Evolutionary conservation across 1,140 invertebrate species (phyloP).

Genomic region (Pararge aegeria): DNA sequence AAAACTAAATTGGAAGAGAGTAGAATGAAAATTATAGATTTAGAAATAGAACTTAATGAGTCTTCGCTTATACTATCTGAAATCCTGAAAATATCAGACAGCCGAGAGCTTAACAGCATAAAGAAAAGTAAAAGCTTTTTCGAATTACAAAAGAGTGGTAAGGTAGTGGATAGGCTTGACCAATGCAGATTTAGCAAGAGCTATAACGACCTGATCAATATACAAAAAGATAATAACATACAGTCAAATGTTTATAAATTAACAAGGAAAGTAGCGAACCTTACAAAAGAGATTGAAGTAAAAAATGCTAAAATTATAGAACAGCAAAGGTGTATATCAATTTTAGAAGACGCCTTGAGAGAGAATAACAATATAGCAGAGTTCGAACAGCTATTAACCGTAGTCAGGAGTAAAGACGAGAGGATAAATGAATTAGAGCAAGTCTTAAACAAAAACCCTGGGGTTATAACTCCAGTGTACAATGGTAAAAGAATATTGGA

Average conservation of each 20-base stretch:
- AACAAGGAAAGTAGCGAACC: constrained; percentile 64
- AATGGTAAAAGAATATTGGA: constrained; percentile 85
- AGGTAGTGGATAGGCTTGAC: constrained; percentile 72
- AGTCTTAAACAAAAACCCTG: constrained; percentile 75
- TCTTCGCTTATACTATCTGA: constrained; percentile 70
- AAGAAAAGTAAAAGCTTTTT: constrained; percentile 71
- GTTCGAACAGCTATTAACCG: constrained; percentile 75
- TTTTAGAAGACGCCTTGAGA: constrained; percentile 78
- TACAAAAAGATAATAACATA: constrained; percentile 39
- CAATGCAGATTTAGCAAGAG: constrained; percentile 64
- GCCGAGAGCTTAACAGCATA: constrained; percentile 55
- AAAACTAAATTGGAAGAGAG: constrained; percentile 64
- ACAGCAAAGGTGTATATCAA: constrained; percentile 79
- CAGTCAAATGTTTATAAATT: constrained; percentile 55
- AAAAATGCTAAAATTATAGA: constrained; percentile 80
- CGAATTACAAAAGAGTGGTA: constrained; percentile 74
- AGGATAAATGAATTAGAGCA: constrained; percentile 76
- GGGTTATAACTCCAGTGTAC: constrained; percentile 44
- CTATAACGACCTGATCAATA: constrained; percentile 55
- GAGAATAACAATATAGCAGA: constrained; percentile 80
- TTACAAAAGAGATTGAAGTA: constrained; percentile 73
- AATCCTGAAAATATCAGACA: constrained; percentile 67
- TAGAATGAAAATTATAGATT: constrained; percentile 69
- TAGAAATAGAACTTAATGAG: constrained; percentile 74
- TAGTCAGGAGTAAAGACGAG: constrained; percentile 80